These are phyloP conservation scores for Hypolimnas misippus DNA, from an alignment of 2,888 invertebrate species.

Conservation along the genomic window DNA sequence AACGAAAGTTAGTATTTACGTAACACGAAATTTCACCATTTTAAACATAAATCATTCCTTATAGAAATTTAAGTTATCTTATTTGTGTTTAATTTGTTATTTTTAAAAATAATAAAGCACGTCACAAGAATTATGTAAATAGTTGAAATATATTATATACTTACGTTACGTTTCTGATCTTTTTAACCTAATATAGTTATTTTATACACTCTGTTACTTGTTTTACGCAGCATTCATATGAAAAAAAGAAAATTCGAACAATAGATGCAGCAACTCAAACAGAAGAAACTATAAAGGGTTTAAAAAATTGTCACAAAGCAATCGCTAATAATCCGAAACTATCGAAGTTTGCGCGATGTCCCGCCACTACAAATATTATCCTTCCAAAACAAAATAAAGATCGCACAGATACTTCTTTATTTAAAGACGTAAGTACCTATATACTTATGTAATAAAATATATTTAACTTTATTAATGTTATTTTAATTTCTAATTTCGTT, in stretches of 20 bases:
- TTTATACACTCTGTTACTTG: too few species aligned
- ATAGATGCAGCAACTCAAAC: constrained; percentile 36
- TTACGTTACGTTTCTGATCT: too few species aligned
- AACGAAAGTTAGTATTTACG: background rate
- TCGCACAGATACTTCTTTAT: constrained; percentile 22
- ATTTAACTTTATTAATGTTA: too few species aligned
- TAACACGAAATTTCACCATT: background rate
- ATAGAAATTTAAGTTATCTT: background rate
- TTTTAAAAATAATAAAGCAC: too few species aligned
- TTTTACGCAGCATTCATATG: background rate
- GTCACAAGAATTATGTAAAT: too few species aligned
- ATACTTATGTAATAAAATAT: too few species aligned
- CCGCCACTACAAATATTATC: constrained; percentile 19
- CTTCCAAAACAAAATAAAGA: constrained; percentile 11
- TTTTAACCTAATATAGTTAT: too few species aligned
- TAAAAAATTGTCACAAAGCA: background rate
- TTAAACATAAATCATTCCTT: background rate
- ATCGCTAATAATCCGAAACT: background rate
- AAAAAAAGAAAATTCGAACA: constrained; percentile 16
- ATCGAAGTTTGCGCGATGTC: constrained; percentile 8
- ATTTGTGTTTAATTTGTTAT: background rate
- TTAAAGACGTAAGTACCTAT: constrained; percentile 37
- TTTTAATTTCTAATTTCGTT: too few species aligned
- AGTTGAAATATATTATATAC: too few species aligned
- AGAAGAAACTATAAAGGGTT: background rate